Percentiles rank a stretch among this genome's conserved stretches.
Evolutionary conservation across 2,113 vertebrate species (phyloP).

Genomic region (Toxostoma redivivum): DNA sequence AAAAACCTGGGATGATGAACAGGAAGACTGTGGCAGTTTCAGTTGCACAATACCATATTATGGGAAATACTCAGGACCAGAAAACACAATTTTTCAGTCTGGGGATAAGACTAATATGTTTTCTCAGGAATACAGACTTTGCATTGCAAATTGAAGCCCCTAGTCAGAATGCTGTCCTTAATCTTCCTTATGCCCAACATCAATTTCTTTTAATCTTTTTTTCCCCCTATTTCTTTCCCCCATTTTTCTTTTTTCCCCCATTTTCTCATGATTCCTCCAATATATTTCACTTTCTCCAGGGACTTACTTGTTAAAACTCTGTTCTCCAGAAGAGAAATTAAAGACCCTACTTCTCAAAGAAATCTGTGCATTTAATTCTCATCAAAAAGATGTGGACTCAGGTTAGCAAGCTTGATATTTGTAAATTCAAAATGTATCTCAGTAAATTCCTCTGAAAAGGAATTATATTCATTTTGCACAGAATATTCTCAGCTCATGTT

Average conservation of each 20-base stretch:
- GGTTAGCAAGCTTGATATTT: neutral
- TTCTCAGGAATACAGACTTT: neutral
- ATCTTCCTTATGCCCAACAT: neutral
- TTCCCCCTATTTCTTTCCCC: rapidly evolving
- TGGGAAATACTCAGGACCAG: neutral
- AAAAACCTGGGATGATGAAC: neutral
- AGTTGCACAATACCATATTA: neutral
- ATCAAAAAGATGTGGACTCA: neutral
- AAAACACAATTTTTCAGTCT: neutral
- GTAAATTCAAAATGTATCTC: neutral
- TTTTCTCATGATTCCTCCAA: neutral
- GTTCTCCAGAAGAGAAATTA: neutral
- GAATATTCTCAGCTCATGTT: neutral
- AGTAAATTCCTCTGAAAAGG: neutral
- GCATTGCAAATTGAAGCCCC: neutral
- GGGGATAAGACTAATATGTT: neutral
- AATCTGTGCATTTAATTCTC: neutral
- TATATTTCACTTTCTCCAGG: neutral
- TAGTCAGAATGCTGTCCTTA: neutral
- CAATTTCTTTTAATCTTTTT: neutral
- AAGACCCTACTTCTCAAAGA: neutral
- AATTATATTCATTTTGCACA: neutral
- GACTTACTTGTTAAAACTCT: neutral
- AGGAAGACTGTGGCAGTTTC: neutral
- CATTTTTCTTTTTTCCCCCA: neutral